Evolutionary conservation across 1,140 invertebrate genomes (phyloP).

Genomic region (Cyrtorhinus lividipennis): DNA sequence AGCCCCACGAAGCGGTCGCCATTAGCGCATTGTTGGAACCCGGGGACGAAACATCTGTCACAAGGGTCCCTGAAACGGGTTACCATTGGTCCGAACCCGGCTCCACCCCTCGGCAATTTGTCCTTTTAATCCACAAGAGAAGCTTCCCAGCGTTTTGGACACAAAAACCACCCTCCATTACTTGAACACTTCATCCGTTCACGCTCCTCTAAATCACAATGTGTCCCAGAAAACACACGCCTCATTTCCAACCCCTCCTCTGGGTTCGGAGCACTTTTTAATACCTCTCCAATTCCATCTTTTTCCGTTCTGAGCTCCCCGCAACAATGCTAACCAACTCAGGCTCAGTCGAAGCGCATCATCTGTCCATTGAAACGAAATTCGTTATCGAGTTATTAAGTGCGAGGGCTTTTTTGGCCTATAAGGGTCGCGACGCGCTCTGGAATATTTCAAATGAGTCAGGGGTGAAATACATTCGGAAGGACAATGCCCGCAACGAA

Average conservation of each 20-base stretch:
- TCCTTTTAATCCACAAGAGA: constrained; percentile 4
- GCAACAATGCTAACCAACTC: background rate
- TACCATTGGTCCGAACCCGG: background rate
- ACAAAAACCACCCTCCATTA: constrained; percentile 9
- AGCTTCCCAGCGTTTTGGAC: background rate
- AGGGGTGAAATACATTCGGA: too few species aligned
- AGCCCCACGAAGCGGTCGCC: background rate
- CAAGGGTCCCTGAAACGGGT: background rate
- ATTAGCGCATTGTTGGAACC: constrained; percentile 2
- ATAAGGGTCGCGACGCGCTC: too few species aligned
- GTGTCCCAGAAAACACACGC: constrained; percentile 4
- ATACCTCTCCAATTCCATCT: constrained; percentile 6
- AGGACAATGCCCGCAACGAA: too few species aligned
- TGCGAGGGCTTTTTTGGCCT: too few species aligned
- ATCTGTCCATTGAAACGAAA: background rate
- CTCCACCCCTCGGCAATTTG: constrained; percentile 7
- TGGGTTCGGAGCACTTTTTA: background rate
- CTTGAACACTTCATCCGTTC: background rate
- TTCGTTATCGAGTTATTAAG: background rate
- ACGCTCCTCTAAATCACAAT: constrained; percentile 9
- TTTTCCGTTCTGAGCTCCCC: too few species aligned
- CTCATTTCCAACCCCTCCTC: constrained; percentile 5
- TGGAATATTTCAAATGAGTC: too few species aligned
- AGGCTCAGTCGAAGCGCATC: background rate
- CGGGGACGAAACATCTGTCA: background rate